phyloP scores from a whole-genome alignment of 2,113 vertebrate genomes.

The Mus spicilegus region DNA sequence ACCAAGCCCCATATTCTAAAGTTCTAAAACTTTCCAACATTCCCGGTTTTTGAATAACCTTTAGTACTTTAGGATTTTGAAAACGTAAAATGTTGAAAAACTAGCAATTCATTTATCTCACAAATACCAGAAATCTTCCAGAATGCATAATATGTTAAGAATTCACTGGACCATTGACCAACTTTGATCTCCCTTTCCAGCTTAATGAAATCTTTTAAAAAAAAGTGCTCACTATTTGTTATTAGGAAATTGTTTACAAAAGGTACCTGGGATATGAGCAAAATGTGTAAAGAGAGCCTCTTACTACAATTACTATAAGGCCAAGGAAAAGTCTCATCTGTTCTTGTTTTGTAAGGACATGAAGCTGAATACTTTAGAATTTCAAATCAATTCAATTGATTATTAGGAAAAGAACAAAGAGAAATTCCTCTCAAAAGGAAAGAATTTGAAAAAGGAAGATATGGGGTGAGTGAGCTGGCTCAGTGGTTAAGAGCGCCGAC shows the following conservation, averaged over 20 bases:
- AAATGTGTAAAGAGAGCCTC: background rate
- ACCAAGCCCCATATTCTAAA: background rate
- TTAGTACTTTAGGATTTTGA: too few relatives aligned
- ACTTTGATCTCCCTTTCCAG: conserved; percentile 3
- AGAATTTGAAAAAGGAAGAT: background rate
- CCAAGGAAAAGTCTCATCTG: background rate
- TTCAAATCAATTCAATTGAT: conserved; percentile 16
- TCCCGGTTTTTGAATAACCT: background rate
- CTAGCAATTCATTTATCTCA: background rate
- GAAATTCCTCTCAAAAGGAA: background rate
- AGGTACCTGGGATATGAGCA: background rate
- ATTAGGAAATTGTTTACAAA: background rate
- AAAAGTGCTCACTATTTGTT: background rate
- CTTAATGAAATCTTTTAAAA: background rate
- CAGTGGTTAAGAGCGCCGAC: too few relatives aligned
- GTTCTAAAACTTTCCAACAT: background rate
- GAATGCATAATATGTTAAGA: background rate
- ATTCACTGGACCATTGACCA: background rate
- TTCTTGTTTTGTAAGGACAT: background rate
- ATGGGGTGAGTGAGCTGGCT: too few relatives aligned
- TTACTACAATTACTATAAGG: background rate
- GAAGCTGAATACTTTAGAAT: background rate
- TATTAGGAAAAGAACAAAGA: background rate
- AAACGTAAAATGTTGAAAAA: background rate
- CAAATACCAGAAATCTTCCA: background rate